phyloP scores from a whole-genome alignment of 2,797 vertebrate species.

The Caiman crocodilus region DNA sequence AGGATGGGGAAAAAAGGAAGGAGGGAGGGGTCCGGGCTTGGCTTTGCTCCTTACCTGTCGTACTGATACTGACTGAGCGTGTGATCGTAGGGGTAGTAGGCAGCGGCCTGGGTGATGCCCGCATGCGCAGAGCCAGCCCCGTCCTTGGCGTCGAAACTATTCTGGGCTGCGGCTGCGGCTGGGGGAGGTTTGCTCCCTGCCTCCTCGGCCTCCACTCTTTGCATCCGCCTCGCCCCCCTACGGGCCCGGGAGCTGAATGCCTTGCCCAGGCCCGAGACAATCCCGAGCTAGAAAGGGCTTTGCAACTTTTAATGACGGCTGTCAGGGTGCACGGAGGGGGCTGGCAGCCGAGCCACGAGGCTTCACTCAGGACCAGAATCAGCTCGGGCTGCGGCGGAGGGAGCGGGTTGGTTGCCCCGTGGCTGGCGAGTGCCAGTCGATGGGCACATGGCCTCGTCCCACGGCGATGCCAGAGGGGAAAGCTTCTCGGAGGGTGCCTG shows the following conservation, averaged over 20 bases:
- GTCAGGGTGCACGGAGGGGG: no score
- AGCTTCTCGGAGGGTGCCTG: background rate
- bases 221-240: background rate
- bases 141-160: conserved; percentile 95
- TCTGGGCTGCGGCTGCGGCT: conserved; percentile 80
- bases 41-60: conserved; percentile 87
- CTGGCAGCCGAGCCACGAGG: no score
- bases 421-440: no score
- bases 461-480: background rate
- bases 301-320: no score
- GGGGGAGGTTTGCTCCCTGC: no score
- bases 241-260: background rate
- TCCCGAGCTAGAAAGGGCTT: no score
- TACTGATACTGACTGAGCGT: conserved; percentile 96
- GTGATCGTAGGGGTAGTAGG: conserved; percentile 96
- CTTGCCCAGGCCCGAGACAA: no score
- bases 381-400: background rate
- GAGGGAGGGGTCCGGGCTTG: no score
- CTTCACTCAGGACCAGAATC: background rate
- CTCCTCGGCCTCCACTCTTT: background rate
- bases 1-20: no score
- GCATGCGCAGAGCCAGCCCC: conserved; percentile 92
- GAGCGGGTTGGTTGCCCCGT: no score
- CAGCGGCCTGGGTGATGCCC: conserved; percentile 91
- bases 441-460: no score